Evolutionary conservation across 1,140 invertebrate species (phyloP), one percentile per base, ranked within the genome.

Genomic region (Daktulosphaira vitifoliae): DNA sequence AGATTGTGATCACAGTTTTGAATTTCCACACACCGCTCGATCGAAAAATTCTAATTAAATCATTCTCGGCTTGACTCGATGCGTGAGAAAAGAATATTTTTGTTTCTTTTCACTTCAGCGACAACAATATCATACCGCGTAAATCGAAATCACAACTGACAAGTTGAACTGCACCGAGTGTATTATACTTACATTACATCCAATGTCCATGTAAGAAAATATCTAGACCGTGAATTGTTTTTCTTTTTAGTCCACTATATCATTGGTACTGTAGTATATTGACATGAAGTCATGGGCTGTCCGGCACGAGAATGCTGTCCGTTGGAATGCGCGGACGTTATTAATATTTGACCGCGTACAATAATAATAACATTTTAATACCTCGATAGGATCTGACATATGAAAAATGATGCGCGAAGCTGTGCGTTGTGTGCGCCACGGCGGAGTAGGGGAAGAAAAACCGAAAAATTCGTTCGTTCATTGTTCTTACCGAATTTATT

Each of bases 381-480:
- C 54, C 39, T 59, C 20, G 54, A 59, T 59, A 44, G 54, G 54
- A 59, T 59, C 54, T 59, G 54, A 59, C 54, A 20, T 25, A 15
- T 59, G 54, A 59, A 59, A 59, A 59, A 59, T 59, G 54, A 59
- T 59, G 54, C 54, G 54, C 54, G 54, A 59, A 59, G 53, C 37
- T 25, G 20, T 1, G 26, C 15, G 16, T 16, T 33, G 3, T 33
- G n/a, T 18, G 16, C 11, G 23, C 26, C 11, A 20, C 2, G 16
- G 18, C 15, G 44, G 44, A 5, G 44, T 5, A 18, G n/a, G 44
- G 18, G 3, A 7, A 46, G 15, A 46, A 59, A 59, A 18, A 33
- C 29, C 29, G 11, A 33, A 52, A 59, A 59, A 46, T 59, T 59
- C 42, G 54, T 46, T 25, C 25, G 54, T 46, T 44, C 54, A 59